A percentile compares a stretch with the other conserved stretches of the same genome.
Conservation (phyloP, 2,113 vertebrate genomes). For the Bolborhynchus lineola region DNA sequence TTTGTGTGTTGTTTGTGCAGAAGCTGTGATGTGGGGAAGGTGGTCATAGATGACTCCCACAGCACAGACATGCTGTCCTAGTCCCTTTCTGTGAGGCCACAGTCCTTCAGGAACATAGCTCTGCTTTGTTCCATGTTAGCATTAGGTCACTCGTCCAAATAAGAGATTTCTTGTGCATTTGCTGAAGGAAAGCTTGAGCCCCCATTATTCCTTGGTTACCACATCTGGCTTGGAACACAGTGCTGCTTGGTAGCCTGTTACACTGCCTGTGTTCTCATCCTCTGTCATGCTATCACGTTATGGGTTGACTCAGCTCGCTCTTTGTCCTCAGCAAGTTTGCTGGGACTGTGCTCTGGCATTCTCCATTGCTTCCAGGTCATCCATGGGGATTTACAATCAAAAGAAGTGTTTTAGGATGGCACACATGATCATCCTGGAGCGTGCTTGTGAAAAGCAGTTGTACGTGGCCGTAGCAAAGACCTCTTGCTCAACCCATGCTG, state of each 20-base stretch:
- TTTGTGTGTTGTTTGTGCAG: fast-evolving
- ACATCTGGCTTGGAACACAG: background rate
- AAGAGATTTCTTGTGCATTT: background rate
- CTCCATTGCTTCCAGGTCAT: background rate
- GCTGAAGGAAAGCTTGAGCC: background rate
- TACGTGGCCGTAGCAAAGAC: fast-evolving
- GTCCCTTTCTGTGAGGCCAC: background rate
- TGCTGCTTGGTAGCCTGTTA: background rate
- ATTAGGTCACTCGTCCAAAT: background rate
- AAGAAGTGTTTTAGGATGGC: background rate
- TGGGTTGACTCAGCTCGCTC: background rate
- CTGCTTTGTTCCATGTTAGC: background rate
- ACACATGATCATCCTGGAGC: background rate
- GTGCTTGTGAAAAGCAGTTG: background rate
- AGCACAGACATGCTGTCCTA: fast-evolving
- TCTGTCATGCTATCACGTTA: fast-evolving
- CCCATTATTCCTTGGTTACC: background rate
- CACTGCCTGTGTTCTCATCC: background rate
- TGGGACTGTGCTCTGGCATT: fast-evolving
- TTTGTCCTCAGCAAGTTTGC: background rate
- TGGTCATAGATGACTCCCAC: background rate
- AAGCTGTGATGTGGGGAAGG: background rate
- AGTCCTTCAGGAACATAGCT: background rate
- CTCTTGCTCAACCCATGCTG: fast-evolving
- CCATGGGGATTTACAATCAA: background rate